Evolutionary conservation across 2,113 vertebrate species (phyloP).

Genomic region (Gnathonemus echidnorhynchus): DNA sequence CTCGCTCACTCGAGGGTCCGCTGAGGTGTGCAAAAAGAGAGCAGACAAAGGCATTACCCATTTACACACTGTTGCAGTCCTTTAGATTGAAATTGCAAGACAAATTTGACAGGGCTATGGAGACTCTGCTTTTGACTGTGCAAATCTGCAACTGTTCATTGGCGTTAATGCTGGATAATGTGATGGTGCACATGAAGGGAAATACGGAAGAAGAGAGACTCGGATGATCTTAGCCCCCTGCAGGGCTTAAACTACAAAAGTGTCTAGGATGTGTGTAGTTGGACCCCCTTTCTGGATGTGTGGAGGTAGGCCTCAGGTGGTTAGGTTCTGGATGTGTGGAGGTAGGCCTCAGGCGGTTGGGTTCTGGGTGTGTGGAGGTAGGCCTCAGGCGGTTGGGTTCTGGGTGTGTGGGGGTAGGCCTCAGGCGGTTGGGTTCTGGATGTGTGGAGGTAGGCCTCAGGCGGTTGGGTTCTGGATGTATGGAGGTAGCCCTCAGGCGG

Average conservation of each 20-base stretch:
- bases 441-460: background rate
- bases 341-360: too few relatives aligned
- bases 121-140: background rate
- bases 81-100: background rate
- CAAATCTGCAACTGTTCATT: background rate
- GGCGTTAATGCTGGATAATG: background rate
- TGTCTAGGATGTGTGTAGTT: background rate
- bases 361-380: too few relatives aligned
- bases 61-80: background rate
- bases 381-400: too few relatives aligned
- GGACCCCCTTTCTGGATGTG: background rate
- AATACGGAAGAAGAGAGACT: background rate
- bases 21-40: constrained; percentile 44
- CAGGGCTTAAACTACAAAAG: background rate
- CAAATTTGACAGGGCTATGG: background rate
- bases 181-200: background rate
- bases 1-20: constrained; percentile 89
- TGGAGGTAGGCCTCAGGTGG: too few relatives aligned
- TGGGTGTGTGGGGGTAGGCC: too few relatives aligned
- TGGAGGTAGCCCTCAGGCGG: background rate
- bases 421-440: too few relatives aligned
- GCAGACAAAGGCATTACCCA: background rate
- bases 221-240: background rate
- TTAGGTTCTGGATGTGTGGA: too few relatives aligned
- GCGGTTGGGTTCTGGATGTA: background rate